Base-by-base conservation (phyloP, 2,797 vertebrate species). In the Lateolabrax maculatus region DNA sequence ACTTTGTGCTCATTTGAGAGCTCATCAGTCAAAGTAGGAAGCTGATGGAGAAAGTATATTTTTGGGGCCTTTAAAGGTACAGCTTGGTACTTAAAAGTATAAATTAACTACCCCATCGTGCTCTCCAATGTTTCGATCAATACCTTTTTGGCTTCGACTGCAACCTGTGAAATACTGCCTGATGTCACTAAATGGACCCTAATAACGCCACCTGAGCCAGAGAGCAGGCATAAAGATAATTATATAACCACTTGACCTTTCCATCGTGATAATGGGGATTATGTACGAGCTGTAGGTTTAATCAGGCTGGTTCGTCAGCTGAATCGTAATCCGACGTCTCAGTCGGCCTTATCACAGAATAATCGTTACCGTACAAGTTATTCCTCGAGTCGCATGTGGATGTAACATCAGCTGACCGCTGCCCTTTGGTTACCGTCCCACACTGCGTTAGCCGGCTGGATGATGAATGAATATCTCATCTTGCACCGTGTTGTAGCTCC, bases 401-500 rank as follows among this genome's bases (percentile, higher is more conserved):
- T 61, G 67, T 80, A 57, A 84, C 13, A 77, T 75, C 67, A 81
- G 67, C 69, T 63, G 71, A 61, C 74, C 44, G 71, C 64, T 56
- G 73, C 73, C 75, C 87, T 66, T 77, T 37, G 62, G 25, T 66
- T 21, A 10, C 11, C 12, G 4, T 60, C 77, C 46, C 68, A 44
- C 76, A 2, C 68, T 37, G 74, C 1, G 41, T 41, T 53, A 29
- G 51, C 63, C 13, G 10, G 65, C 70, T 31, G 34, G 69, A 83
- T 82, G 87, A 88, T 75, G 81, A 79, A 86, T 51, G 84, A 83
- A 72, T 36, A 46, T 75, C 78, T 88, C 83, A 77, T 87, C 73
- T 16, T 23, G 49, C 62, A 29, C 44, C 39, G 19, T 29, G 79
- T 55, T 61, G 67, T 13, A 66, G 58, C 71, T 63, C 29, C 78